Evolutionary conservation across 2,797 vertebrate genomes (phyloP), one percentile per base, ranked within the genome.

Genomic region (Channa striata): DNA sequence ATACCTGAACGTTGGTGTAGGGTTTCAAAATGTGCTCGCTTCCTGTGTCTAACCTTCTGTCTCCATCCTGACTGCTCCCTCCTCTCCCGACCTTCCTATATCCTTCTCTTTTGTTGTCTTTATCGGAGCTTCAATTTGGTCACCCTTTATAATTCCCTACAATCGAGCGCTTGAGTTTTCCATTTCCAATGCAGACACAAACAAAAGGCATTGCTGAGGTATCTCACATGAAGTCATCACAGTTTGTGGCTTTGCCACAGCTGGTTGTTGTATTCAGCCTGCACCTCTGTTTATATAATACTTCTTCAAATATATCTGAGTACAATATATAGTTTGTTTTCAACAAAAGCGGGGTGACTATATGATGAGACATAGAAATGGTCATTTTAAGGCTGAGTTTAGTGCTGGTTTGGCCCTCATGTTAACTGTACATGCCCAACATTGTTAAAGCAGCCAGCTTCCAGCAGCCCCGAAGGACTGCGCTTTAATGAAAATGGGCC

Each of bases 221-320:
- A 30, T 84, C 74, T 82, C n/a, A 54, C 68, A 70, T 87, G 56
- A 89, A 71, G 77, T 88, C 72, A 82, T 67, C 1, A 1, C 65
- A 5, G 30, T 81, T 49, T 71, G 77, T 30, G 81, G 68, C 39
- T 51, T 13, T 13, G 23, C 69, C 72, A 71, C 59, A 74, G 62
- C 48, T 67, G 57, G 21, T 54, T 51, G 49, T 72, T 53, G 61
- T 17, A 36, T 64, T 64, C 57, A 40, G 34, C 8, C 36, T 39
- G 12, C 2, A 12, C 37, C 19, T 11, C 39, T 69, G 59, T 66
- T 81, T 50, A 48, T 40, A 17, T 47, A 43, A 59, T 20, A 25
- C 43, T 8, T 42, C 57, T 57, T 49, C 13, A 20, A 44, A 2
- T 70, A 48, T 46, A 17, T 43, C 36, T 59, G 40, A 36, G 40